Percentiles rank a stretch among this genome's conserved stretches.
These are phyloP conservation scores for Dastarcus helophoroides DNA, from an alignment of 2,888 invertebrate species.

Conservation along the genomic window DNA sequence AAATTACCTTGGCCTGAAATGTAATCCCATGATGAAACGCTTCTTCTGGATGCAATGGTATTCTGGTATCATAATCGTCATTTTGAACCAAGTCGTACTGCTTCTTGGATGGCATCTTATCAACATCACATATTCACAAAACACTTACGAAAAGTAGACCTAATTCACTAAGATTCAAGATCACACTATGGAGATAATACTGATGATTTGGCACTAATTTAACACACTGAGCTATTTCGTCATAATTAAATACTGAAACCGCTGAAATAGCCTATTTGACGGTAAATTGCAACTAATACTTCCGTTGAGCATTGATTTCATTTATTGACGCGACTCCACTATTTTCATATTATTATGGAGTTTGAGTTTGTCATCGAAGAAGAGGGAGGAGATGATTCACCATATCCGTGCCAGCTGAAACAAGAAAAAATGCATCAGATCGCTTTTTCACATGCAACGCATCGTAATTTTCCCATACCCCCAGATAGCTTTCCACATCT, in stretches of 20 bases:
- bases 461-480: too few relatives aligned
- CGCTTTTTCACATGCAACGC: too few relatives aligned
- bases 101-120: conserved; percentile 76
- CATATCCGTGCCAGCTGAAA: conserved; percentile 12
- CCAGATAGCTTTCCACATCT: too few relatives aligned
- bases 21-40: conserved; percentile 95
- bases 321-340: too few relatives aligned
- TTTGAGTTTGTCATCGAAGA: conserved; percentile 14
- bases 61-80: conserved; percentile 90
- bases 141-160: conserved; percentile 17
- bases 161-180: conserved; percentile 2
- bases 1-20: conserved; percentile 89
- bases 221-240: too few relatives aligned
- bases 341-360: too few relatives aligned
- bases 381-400: conserved; percentile 18
- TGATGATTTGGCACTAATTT: conserved; percentile 6
- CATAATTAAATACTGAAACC: too few relatives aligned
- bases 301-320: too few relatives aligned
- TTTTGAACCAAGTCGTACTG: conserved; percentile 91
- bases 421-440: too few relatives aligned
- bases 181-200: conserved; percentile 9
- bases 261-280: too few relatives aligned
- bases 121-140: conserved; percentile 25
- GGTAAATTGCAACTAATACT: too few relatives aligned
- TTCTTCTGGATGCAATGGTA: conserved; percentile 94